A percentile compares a stretch with the other conserved stretches of the same genome.
Conservation (phyloP, 2,797 vertebrate species). For the Pantherophis vulpinus region DNA sequence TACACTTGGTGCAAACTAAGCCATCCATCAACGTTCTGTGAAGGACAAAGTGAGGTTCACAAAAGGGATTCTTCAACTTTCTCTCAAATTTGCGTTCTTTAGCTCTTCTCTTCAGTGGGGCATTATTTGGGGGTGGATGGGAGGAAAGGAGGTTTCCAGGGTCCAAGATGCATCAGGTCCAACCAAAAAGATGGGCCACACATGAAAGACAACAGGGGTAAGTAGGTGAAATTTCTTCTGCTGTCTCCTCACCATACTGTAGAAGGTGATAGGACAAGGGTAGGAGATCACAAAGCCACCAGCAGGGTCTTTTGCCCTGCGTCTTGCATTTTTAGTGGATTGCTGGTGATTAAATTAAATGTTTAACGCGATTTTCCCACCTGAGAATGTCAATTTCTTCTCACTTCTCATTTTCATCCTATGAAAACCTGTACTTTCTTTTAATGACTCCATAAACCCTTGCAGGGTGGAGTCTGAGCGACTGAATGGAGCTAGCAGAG, state of each 20-base stretch:
- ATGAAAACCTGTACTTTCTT: no score
- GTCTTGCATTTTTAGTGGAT: neutral
- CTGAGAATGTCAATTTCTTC: no score
- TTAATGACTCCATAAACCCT: no score
- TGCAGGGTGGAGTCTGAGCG: no score
- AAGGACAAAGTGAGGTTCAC: constrained; percentile 18
- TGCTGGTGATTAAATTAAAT: neutral
- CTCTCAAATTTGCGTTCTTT: neutral
- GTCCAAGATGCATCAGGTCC: no score
- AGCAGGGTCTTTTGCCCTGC: neutral
- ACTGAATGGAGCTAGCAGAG: no score
- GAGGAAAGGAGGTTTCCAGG: no score
- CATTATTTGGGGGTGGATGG: neutral
- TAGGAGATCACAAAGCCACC: neutral
- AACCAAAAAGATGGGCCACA: neutral
- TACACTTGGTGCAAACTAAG: constrained; percentile 5
- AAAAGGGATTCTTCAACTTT: neutral
- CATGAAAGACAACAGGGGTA: neutral
- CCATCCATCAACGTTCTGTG: constrained; percentile 16
- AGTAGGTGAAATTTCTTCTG: neutral
- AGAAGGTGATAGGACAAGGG: neutral
- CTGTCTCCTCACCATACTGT: neutral
- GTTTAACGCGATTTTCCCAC: neutral
- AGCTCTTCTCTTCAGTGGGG: neutral
- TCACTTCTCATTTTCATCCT: no score